These are phyloP conservation scores for Xiphorhynchus erythropygius DNA, from an alignment of 2,797 vertebrate species.

Conservation along the genomic window DNA sequence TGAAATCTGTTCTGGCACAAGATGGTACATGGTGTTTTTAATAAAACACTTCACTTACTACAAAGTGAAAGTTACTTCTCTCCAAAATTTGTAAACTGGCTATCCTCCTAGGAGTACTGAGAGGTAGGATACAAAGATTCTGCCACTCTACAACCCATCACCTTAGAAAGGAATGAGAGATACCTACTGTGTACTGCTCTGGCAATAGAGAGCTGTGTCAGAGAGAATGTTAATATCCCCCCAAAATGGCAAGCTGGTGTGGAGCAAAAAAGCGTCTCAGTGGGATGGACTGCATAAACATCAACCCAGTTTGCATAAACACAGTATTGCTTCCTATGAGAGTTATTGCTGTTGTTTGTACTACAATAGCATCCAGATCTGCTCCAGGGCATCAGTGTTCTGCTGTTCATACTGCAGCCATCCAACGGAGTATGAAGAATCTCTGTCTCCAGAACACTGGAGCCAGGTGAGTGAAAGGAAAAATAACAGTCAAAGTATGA, in stretches of 20 bases:
- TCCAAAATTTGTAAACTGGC: background rate
- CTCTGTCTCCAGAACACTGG: background rate
- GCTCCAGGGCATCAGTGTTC: background rate
- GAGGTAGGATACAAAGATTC: background rate
- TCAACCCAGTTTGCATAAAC: background rate
- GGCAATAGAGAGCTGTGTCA: background rate
- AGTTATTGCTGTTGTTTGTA: background rate
- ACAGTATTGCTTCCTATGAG: background rate
- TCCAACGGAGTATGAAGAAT: background rate
- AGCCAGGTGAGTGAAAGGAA: background rate
- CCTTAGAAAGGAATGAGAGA: background rate
- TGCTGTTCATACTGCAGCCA: background rate
- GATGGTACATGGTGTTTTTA: background rate
- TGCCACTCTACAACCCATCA: background rate
- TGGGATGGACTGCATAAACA: background rate
- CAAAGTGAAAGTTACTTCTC: background rate
- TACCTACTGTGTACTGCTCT: background rate
- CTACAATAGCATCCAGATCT: background rate
- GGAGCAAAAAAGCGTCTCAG: background rate
- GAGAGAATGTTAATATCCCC: background rate
- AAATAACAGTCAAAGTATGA: background rate
- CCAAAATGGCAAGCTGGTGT: background rate
- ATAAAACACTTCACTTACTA: background rate
- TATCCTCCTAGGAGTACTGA: background rate
- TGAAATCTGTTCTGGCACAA: background rate